These are phyloP conservation scores for Leucophenga maculata DNA, from an alignment of 2,888 invertebrate genomes.

Conservation along the genomic window DNA sequence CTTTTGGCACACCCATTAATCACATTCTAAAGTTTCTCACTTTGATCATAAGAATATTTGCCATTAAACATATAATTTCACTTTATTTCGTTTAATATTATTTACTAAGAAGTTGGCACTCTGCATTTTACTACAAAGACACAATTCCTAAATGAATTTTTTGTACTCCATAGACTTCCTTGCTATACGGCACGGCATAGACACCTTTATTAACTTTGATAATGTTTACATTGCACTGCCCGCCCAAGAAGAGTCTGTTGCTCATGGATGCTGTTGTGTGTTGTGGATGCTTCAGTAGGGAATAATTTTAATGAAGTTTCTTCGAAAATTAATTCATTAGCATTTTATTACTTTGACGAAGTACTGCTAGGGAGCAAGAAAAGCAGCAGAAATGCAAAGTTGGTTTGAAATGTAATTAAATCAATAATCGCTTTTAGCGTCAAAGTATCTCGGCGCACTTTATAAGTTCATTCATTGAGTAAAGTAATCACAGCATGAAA, in stretches of 20 bases:
- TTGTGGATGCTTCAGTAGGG: neutral
- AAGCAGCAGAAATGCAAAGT: neutral
- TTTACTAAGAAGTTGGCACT: neutral
- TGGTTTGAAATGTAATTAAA: slow-evolving; percentile 63
- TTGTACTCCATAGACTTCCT: too few relatives aligned
- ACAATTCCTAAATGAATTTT: too few relatives aligned
- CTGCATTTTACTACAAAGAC: too few relatives aligned
- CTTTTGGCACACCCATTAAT: too few relatives aligned
- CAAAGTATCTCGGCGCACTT: neutral
- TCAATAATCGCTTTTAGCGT: slow-evolving; percentile 55
- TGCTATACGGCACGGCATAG: too few relatives aligned
- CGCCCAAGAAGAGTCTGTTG: neutral
- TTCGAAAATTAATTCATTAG: slow-evolving; percentile 60
- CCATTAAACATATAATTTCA: neutral
- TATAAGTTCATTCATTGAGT: slow-evolving; percentile 3
- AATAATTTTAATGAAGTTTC: slow-evolving; percentile 41
- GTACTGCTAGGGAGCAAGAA: slow-evolving; percentile 9
- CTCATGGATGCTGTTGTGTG: too few relatives aligned
- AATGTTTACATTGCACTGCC: neutral
- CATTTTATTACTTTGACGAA: slow-evolving; percentile 56
- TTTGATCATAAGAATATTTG: neutral
- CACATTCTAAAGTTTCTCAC: neutral
- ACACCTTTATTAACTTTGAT: slow-evolving; percentile 4
- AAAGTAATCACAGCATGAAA: too few relatives aligned
- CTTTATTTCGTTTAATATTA: slow-evolving; percentile 13